A percentile compares a stretch with the other conserved stretches of the same genome.
phyloP scores from a whole-genome alignment of 2,888 invertebrate genomes.

The Brachynemurus nebulosus region DNA sequence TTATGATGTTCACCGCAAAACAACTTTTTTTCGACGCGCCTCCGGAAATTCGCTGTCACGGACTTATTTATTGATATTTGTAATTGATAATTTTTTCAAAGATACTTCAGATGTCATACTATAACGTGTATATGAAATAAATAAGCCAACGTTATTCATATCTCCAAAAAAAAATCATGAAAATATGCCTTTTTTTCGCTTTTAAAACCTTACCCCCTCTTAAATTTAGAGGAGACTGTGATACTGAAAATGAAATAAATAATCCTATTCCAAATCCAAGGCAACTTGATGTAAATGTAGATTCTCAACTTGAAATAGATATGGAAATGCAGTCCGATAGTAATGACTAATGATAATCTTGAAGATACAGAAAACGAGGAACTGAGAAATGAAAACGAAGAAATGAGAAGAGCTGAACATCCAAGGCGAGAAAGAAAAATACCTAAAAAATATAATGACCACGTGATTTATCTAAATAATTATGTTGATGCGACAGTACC shows the following conservation, averaged over 20 bases:
- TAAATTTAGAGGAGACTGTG: background rate
- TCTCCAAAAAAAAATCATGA: too few relatives aligned
- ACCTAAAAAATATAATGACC: conserved; percentile 1
- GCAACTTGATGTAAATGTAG: background rate
- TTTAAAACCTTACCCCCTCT: too few relatives aligned
- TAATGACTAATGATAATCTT: too few relatives aligned
- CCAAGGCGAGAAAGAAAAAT: conserved; percentile 1
- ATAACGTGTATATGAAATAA: too few relatives aligned
- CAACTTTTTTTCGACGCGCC: too few relatives aligned
- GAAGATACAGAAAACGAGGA: background rate
- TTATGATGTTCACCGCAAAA: too few relatives aligned
- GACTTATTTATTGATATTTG: too few relatives aligned
- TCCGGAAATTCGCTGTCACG: too few relatives aligned
- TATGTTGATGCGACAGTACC: background rate
- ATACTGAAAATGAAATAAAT: background rate
- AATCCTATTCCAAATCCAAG: background rate
- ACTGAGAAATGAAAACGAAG: background rate
- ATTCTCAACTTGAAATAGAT: conserved; percentile 1
- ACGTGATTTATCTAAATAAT: conserved; percentile 3
- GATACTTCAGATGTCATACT: too few relatives aligned
- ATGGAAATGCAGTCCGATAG: background rate
- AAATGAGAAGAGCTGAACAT: background rate
- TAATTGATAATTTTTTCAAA: too few relatives aligned
- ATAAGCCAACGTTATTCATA: too few relatives aligned
- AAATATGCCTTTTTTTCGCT: too few relatives aligned